Evolutionary conservation across 2,113 vertebrate species (phyloP).

Genomic region (Nansenia antarctica): DNA sequence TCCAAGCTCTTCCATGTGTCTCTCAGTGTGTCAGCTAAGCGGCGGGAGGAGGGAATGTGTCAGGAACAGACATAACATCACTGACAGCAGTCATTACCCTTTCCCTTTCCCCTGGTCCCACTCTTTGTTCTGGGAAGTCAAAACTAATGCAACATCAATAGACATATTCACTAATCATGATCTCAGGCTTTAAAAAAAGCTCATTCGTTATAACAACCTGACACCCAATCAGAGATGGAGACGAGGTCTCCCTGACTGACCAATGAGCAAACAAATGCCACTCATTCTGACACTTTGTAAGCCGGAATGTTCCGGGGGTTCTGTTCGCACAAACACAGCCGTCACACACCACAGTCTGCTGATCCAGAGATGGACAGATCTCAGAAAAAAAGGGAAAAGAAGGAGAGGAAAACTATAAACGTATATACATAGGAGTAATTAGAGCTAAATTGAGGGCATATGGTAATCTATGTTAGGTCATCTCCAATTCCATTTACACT

Average conservation of each 20-base stretch:
- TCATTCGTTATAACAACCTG: constrained; percentile 18
- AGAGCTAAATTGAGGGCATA: constrained; percentile 73
- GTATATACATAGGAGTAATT: constrained; percentile 66
- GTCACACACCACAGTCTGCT: not conserved
- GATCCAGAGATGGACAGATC: not conserved
- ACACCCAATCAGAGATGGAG: constrained; percentile 28
- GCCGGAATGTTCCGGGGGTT: constrained; percentile 2
- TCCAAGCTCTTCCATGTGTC: constrained; percentile 26
- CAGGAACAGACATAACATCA: constrained; percentile 56
- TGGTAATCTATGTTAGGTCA: constrained; percentile 74
- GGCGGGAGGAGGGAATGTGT: constrained; percentile 26
- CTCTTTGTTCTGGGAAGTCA: constrained; percentile 51
- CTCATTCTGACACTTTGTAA: constrained; percentile 32
- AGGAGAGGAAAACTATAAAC: constrained; percentile 32
- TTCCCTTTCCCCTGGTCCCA: constrained; percentile 49
- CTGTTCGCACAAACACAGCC: constrained; percentile 10
- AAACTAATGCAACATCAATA: constrained; percentile 63
- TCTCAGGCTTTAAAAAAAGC: constrained; percentile 25
- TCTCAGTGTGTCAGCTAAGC: constrained; percentile 32
- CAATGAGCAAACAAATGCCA: constrained; percentile 36
- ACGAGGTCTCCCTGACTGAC: constrained; percentile 14
- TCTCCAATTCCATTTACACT: constrained; percentile 72
- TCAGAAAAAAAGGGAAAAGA: constrained; percentile 11
- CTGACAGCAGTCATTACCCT: constrained; percentile 60
- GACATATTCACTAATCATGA: constrained; percentile 37